Base-by-base conservation (phyloP, 1,140 invertebrate genomes). In the Camponotus pennsylvanicus region DNA sequence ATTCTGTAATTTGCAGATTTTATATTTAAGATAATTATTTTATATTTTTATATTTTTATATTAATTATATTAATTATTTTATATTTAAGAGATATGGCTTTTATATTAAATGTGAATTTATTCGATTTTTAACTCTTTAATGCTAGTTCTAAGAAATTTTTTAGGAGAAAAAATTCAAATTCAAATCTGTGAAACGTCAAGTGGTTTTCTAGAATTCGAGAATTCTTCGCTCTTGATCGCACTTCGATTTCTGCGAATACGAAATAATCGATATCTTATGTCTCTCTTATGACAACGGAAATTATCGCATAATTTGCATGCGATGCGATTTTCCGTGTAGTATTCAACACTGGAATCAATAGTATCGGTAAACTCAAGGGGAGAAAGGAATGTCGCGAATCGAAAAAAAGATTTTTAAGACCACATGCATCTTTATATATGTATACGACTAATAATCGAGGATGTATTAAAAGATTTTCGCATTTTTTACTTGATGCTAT, bases 221-320 rank as follows among this genome's bases (percentile, higher is more conserved):
- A 87, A 88, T n/a, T 27, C 27, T 27, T 27, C 40, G 0, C 37
- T 77, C 69, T 88, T 69, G 42, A 82, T 71, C 18, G 64, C 18
- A 21, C 32, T 71, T 13, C 2, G 3, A 75, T 75, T 88, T 32
- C 11, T 32, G 3, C 61, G 64, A 70, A 87, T 49, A 52, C 55
- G 15, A 40, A 63, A 63, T 70, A 84, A 63, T 76, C 78, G 64
- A 32, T 83, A 49, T 57, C 13, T 76, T 40, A 15, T 11, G 55
- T 70, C 83, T 42, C 32, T 49, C 61, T 42, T 27, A 27, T 27
- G 1, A 7, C 69, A 27, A 32, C 7, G 45, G n/a, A 18, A 66
- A 84, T 84, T 84, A 27, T 57, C 21, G 7, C 15, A 37, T 45
- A 73, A 67, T 40, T 67, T 59, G 11, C 11, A 55, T n/a, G 40